phyloP scores from a whole-genome alignment of 2,113 vertebrate species.

The Ibidorhyncha struthersii region DNA sequence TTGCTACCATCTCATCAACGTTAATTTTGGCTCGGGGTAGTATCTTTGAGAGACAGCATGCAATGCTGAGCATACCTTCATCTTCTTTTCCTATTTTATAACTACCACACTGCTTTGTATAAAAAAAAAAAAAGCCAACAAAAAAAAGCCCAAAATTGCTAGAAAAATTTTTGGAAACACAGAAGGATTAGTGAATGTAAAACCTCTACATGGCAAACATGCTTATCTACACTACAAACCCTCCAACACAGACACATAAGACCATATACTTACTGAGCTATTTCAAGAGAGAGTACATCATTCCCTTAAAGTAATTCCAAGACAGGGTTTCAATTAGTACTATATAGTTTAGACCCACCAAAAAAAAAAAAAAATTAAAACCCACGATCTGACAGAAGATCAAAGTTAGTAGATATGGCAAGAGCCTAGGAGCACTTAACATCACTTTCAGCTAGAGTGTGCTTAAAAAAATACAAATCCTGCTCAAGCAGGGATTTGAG shows the following conservation, averaged over 20 bases:
- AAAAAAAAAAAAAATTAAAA: not conserved
- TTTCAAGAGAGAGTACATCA: not conserved
- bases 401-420: not conserved
- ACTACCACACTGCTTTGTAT: not conserved
- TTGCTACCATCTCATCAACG: fast-evolving
- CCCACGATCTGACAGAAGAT: not conserved
- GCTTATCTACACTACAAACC: not conserved
- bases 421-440: not conserved
- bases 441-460: not conserved
- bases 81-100: not conserved
- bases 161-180: not conserved
- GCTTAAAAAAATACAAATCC: not conserved
- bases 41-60: fast-evolving
- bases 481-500: not conserved
- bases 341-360: not conserved
- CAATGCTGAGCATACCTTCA: not conserved
- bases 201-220: not conserved
- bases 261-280: not conserved
- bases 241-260: no score
- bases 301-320: not conserved
- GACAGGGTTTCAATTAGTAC: not conserved
- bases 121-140: not conserved
- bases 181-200: not conserved
- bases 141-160: not conserved
- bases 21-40: not conserved